Evolutionary conservation across 2,888 invertebrate species (phyloP).

Genomic region (Hypercompe scribonia): DNA sequence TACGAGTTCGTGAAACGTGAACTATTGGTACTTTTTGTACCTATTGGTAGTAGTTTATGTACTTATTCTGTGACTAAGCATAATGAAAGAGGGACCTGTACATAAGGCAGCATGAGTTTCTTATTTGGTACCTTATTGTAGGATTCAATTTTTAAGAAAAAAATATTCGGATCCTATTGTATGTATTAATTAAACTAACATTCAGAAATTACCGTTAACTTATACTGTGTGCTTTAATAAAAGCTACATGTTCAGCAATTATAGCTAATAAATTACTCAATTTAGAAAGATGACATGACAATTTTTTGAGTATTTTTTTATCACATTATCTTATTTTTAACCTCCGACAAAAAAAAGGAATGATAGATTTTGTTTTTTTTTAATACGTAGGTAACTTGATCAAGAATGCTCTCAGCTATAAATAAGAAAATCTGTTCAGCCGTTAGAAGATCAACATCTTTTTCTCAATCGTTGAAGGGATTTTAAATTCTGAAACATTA

Average conservation of each 20-base stretch:
- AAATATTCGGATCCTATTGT: neutral
- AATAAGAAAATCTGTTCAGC: neutral
- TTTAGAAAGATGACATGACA: constrained; percentile 15
- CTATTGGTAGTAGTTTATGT: neutral
- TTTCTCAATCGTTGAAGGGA: too few relatives aligned
- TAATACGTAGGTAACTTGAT: neutral
- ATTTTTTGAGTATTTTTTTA: neutral
- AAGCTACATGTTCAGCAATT: neutral
- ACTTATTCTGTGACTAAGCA: neutral
- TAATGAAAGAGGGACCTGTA: neutral
- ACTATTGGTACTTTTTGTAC: too few relatives aligned
- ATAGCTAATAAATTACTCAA: neutral
- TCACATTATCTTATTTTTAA: neutral
- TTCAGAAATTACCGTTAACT: neutral
- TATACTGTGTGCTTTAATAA: constrained; percentile 16
- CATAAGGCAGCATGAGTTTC: neutral
- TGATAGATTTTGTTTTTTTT: neutral
- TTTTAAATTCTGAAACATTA: too few relatives aligned
- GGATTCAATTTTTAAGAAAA: neutral
- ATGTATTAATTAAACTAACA: neutral
- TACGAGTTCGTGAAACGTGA: neutral
- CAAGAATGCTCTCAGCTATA: neutral
- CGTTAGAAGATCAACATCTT: too few relatives aligned
- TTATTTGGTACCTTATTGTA: neutral
- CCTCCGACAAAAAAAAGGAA: neutral